Conservation (phyloP, 1,140 invertebrate species). For the Daktulosphaira vitifoliae region DNA sequence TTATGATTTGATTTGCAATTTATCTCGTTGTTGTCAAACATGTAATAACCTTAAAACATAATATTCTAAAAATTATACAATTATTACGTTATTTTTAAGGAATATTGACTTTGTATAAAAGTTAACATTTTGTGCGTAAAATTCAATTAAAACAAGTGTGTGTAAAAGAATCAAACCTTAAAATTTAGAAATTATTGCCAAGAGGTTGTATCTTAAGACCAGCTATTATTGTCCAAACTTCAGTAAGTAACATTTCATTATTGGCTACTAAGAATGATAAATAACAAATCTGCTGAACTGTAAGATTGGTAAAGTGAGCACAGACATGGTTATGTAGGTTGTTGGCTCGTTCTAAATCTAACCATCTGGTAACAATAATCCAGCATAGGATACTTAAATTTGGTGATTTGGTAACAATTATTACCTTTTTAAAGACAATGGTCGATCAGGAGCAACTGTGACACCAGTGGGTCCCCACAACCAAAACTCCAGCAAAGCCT, state of each 20-base stretch:
- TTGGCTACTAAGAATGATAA: constrained; percentile 71
- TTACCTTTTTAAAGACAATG: constrained; percentile 47
- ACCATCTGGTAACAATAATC: constrained; percentile 50
- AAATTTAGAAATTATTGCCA: constrained; percentile 20
- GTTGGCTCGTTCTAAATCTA: constrained; percentile 72
- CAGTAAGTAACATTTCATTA: constrained; percentile 66
- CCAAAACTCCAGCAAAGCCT: constrained; percentile 67
- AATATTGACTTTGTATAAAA: too few relatives aligned
- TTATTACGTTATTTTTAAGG: too few relatives aligned
- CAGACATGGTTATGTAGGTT: constrained; percentile 67
- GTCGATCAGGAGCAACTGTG: constrained; percentile 32
- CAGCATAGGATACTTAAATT: not conserved
- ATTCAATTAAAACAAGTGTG: too few relatives aligned
- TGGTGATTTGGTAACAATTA: not conserved
- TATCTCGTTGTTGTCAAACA: too few relatives aligned
- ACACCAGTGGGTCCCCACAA: constrained; percentile 72
- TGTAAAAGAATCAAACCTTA: too few relatives aligned
- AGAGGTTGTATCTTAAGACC: not conserved
- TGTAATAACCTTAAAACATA: too few relatives aligned
- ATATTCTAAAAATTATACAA: too few relatives aligned
- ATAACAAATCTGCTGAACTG: constrained; percentile 68
- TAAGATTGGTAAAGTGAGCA: constrained; percentile 59
- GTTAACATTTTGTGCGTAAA: too few relatives aligned
- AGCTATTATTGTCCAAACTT: constrained; percentile 45
- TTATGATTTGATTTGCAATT: not conserved